Percentiles rank a stretch among this genome's conserved stretches.
Evolutionary conservation across 2,797 vertebrate genomes (phyloP).

Genomic region (Chromis chromis): DNA sequence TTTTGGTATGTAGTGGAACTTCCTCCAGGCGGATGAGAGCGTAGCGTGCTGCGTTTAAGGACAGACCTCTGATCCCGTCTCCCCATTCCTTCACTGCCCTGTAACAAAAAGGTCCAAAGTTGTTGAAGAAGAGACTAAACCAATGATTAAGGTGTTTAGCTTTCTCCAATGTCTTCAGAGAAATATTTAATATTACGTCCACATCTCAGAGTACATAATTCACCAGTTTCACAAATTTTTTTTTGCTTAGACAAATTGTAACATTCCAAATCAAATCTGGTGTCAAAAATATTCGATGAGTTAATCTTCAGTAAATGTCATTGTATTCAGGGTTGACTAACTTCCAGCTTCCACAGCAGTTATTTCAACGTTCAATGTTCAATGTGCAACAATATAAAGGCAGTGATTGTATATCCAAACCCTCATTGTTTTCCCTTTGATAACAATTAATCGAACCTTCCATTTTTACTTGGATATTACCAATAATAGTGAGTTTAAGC

Average conservation of each 20-base stretch:
- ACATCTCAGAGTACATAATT: not conserved
- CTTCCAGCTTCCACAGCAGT: no score
- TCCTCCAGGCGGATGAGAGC: slow-evolving; percentile 94
- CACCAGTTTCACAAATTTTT: no score
- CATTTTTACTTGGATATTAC: not conserved
- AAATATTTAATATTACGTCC: not conserved
- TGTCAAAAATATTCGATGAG: not conserved
- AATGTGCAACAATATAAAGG: no score
- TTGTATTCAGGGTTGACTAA: not conserved
- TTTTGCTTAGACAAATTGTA: not conserved
- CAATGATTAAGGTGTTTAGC: not conserved
- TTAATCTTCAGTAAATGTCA: not conserved
- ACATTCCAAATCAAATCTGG: not conserved
- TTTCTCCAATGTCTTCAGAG: not conserved
- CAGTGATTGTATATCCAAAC: no score
- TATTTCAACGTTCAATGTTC: no score
- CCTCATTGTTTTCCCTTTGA: not conserved
- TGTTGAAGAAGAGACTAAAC: rapidly evolving
- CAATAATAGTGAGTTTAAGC: not conserved
- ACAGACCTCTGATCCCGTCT: slow-evolving; percentile 93
- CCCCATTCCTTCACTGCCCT: slow-evolving; percentile 98
- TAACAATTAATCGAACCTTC: not conserved
- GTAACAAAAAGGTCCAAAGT: slow-evolving; percentile 1
- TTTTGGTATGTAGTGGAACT: slow-evolving; percentile 92
- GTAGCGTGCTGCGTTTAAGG: slow-evolving; percentile 93